A percentile compares a stretch with the other conserved stretches of the same genome.
phyloP scores from a whole-genome alignment of 2,888 invertebrate genomes.

The Drosophila rubida region DNA sequence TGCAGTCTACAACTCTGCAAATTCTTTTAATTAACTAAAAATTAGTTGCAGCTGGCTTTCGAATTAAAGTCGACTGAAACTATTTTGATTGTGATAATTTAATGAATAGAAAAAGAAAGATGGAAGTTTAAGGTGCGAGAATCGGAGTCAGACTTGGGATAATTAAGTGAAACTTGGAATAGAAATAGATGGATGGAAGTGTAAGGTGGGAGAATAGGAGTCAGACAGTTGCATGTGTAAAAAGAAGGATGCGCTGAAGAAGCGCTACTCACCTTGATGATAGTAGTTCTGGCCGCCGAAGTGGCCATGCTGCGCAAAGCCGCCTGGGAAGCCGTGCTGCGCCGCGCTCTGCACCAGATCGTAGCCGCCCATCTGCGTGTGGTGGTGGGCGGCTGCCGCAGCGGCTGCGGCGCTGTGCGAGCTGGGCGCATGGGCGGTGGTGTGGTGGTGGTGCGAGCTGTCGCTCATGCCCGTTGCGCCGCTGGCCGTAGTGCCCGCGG shows the following conservation, averaged over 20 bases:
- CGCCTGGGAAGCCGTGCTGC: constrained; percentile 83
- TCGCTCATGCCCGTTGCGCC: constrained; percentile 76
- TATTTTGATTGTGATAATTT: too few relatives aligned
- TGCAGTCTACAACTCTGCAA: too few relatives aligned
- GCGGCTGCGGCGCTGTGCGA: constrained; percentile 81
- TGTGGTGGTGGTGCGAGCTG: constrained; percentile 69
- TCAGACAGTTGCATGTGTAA: too few relatives aligned
- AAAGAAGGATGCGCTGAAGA: neutral
- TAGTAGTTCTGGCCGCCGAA: constrained; percentile 84
- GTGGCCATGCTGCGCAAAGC: constrained; percentile 84
- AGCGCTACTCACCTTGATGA: constrained; percentile 82
- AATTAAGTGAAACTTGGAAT: too few relatives aligned
- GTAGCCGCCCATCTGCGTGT: constrained; percentile 83
- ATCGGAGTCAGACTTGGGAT: too few relatives aligned
- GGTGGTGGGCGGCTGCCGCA: constrained; percentile 82
- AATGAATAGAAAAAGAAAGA: too few relatives aligned
- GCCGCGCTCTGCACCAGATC: constrained; percentile 83
- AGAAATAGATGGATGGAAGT: too few relatives aligned
- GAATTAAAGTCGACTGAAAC: too few relatives aligned
- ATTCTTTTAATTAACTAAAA: too few relatives aligned
- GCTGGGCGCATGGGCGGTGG: constrained; percentile 74
- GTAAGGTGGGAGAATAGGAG: too few relatives aligned
- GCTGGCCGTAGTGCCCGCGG: constrained; percentile 80
- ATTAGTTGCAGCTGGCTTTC: too few relatives aligned
- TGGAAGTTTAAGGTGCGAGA: too few relatives aligned